Evolutionary conservation across 2,888 invertebrate genomes (phyloP).

Genomic region (Cryptus armator): DNA sequence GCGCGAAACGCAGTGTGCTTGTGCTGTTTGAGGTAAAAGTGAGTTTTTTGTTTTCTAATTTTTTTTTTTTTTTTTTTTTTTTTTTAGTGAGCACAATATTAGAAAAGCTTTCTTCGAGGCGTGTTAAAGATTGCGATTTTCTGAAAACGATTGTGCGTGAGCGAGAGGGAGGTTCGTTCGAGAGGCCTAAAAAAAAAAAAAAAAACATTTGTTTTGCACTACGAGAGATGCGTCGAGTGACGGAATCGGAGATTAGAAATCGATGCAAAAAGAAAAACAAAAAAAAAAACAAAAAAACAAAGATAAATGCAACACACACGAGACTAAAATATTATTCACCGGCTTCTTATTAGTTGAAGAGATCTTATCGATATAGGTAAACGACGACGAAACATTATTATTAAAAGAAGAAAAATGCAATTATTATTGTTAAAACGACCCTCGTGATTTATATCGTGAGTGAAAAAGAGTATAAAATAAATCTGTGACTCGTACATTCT

Average conservation of each 20-base stretch:
- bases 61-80: conserved; percentile 55
- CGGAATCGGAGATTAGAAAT: conserved; percentile 24
- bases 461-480: conserved; percentile 50
- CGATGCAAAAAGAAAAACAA: conserved; percentile 36
- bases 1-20: conserved; percentile 46
- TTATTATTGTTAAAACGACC: conserved; percentile 61
- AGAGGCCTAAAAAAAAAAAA: conserved; percentile 70
- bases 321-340: conserved; percentile 48
- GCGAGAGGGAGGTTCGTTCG: conserved; percentile 63
- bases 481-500: conserved; percentile 63
- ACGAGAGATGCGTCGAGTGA: conserved; percentile 41
- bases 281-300: conserved; percentile 32
- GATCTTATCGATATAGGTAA: conserved; percentile 59
- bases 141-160: conserved; percentile 44
- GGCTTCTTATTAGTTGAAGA: conserved; percentile 60
- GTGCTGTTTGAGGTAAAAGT: conserved; percentile 26
- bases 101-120: conserved; percentile 59
- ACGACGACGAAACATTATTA: conserved; percentile 55
- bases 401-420: conserved; percentile 41
- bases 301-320: conserved; percentile 23
- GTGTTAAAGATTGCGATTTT: conserved; percentile 64
- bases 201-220: conserved; percentile 54
- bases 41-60: conserved; percentile 26
- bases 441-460: conserved; percentile 58
- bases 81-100: conserved; percentile 56